Conservation (phyloP, 2,888 invertebrate genomes). For the Chaetogeoica ovagalla region DNA sequence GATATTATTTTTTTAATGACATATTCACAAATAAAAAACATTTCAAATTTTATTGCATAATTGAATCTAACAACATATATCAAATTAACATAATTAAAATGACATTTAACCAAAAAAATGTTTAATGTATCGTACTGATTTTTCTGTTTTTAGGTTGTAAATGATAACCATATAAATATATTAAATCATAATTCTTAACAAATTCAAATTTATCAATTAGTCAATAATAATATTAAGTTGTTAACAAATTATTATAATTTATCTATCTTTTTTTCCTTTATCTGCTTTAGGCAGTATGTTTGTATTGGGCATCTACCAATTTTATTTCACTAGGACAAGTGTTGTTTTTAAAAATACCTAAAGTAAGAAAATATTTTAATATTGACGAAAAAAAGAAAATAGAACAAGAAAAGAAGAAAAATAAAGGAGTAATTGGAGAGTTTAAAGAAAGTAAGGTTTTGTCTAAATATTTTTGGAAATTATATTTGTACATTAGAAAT, state of each 20-base stretch:
- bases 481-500: neutral
- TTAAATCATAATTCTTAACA: too few species aligned
- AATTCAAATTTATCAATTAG: neutral
- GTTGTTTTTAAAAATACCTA: conserved; percentile 73
- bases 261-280: neutral
- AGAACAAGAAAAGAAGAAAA: conserved; percentile 18
- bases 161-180: too few species aligned
- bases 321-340: conserved; percentile 82
- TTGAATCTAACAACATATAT: too few species aligned
- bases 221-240: neutral
- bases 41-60: too few species aligned
- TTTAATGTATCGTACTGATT: too few species aligned
- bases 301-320: conserved; percentile 90
- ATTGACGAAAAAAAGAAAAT: conserved; percentile 64
- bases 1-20: too few species aligned
- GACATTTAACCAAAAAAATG: too few species aligned
- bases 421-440: conserved; percentile 34
- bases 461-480: neutral
- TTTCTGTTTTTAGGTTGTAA: too few species aligned
- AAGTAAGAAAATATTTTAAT: conserved; percentile 74
- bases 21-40: too few species aligned
- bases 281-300: conserved; percentile 70
- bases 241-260: neutral
- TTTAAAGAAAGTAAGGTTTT: conserved; percentile 39
- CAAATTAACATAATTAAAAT: too few species aligned